Evolutionary conservation across 2,797 vertebrate genomes (phyloP).

Genomic region (Propithecus deckenii): DNA sequence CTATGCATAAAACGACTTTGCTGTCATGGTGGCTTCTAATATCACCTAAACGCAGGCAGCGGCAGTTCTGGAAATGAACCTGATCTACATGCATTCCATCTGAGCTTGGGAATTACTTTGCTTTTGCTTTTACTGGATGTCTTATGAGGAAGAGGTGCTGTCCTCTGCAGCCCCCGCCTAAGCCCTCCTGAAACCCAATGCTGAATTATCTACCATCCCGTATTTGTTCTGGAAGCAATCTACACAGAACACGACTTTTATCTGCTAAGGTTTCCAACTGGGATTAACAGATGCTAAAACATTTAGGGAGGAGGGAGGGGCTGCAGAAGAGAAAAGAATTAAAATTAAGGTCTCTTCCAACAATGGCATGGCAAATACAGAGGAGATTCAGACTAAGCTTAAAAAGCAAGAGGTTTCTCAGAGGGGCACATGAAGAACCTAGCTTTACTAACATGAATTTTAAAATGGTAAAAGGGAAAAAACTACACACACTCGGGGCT

Average conservation of each 20-base stretch:
- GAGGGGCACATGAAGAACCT: not conserved
- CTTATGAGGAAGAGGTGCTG: slow-evolving; percentile 81
- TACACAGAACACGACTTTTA: slow-evolving; percentile 81
- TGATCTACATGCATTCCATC: slow-evolving; percentile 83
- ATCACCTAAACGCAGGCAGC: slow-evolving; percentile 84
- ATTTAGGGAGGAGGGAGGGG: slow-evolving; percentile 36
- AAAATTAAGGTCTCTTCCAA: slow-evolving; percentile 54
- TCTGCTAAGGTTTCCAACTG: slow-evolving; percentile 84
- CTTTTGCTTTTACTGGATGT: slow-evolving; percentile 78
- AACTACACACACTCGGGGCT: not conserved
- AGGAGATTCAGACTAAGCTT: slow-evolving; percentile 2
- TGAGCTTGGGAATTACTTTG: slow-evolving; percentile 82
- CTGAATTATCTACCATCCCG: slow-evolving; percentile 82
- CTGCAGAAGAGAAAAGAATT: slow-evolving; percentile 34
- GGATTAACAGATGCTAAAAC: slow-evolving; percentile 83
- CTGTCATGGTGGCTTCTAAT: slow-evolving; percentile 86
- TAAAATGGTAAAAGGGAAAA: slow-evolving; percentile 4
- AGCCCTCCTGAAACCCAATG: slow-evolving; percentile 81
- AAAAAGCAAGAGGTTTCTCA: slow-evolving; percentile 62
- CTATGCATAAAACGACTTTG: slow-evolving; percentile 86
- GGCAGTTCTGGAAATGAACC: slow-evolving; percentile 83
- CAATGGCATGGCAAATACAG: not conserved
- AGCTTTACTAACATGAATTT: slow-evolving; percentile 25
- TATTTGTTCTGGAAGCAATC: slow-evolving; percentile 86
- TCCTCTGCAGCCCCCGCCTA: slow-evolving; percentile 67